Conservation (phyloP, 2,888 invertebrate species). For the Nomada flava region DNA sequence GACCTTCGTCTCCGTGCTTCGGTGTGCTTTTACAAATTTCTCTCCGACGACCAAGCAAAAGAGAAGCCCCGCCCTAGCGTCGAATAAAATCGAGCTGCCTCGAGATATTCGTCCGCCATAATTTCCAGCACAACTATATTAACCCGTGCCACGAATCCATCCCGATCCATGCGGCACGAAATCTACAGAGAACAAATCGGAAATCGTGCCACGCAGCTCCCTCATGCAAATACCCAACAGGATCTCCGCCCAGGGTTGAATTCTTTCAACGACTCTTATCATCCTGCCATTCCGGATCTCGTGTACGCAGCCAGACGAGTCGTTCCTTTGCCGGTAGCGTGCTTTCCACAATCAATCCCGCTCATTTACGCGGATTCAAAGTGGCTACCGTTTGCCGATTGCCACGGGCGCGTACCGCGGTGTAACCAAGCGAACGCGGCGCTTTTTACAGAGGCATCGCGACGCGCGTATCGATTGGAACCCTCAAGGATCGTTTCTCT, state of each 20-base stretch:
- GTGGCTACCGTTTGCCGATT: conserved; percentile 27
- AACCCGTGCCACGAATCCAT: too few species aligned
- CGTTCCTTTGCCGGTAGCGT: conserved; percentile 50
- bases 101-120: too few species aligned
- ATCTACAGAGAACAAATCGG: background rate
- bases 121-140: too few species aligned
- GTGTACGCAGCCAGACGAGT: conserved; percentile 27
- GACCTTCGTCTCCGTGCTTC: too few species aligned
- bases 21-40: too few species aligned
- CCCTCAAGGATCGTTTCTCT: conserved; percentile 29
- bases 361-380: conserved; percentile 57
- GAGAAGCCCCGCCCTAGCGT: too few species aligned
- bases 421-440: conserved; percentile 1
- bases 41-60: too few species aligned
- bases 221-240: background rate
- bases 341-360: conserved; percentile 52
- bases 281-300: conserved; percentile 14
- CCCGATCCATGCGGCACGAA: background rate
- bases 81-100: too few species aligned
- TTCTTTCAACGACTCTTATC: conserved; percentile 19
- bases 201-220: background rate
- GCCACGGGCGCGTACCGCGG: conserved; percentile 13
- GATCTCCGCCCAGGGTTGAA: conserved; percentile 29
- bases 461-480: conserved; percentile 34
- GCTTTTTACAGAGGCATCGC: conserved; percentile 25